These are phyloP conservation scores for Pristionchus maxplancki DNA, from an alignment of 2,888 invertebrate species.

Conservation along the genomic window DNA sequence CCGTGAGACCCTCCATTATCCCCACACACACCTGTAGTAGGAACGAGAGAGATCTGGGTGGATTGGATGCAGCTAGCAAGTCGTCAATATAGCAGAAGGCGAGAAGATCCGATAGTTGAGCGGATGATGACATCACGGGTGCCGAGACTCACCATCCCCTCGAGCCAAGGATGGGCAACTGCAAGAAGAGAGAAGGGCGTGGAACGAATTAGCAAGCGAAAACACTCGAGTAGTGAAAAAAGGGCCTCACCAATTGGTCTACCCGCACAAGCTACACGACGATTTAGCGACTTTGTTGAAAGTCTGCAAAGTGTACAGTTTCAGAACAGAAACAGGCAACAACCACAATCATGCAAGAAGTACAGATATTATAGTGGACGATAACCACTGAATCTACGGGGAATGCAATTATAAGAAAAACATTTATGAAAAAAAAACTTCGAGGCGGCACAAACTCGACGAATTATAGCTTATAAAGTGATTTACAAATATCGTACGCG, in stretches of 20 bases:
- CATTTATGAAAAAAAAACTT: conserved; percentile 44
- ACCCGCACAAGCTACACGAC: conserved; percentile 11
- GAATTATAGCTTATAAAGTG: conserved; percentile 43
- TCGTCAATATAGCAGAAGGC: conserved; percentile 52
- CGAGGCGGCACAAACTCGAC: background rate
- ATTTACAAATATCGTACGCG: conserved; percentile 43
- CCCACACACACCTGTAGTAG: conserved; percentile 29
- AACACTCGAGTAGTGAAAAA: too few species aligned
- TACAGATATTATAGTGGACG: conserved; percentile 8
- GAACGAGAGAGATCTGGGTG: conserved; percentile 45
- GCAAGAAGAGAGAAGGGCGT: background rate
- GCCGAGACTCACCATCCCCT: conserved; percentile 31
- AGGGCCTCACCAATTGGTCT: background rate
- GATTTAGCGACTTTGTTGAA: conserved; percentile 14
- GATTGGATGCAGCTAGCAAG: conserved; percentile 41
- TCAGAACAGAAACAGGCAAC: background rate
- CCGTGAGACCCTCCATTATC: background rate
- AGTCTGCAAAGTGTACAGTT: background rate
- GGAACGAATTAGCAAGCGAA: background rate
- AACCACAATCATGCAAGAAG: background rate
- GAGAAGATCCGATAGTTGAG: conserved; percentile 51
- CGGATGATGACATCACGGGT: background rate
- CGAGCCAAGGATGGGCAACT: conserved; percentile 24
- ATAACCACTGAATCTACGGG: conserved; percentile 36
- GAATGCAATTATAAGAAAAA: background rate